Conservation (phyloP, 2,113 vertebrate species). For the Phaethornis superciliosus region DNA sequence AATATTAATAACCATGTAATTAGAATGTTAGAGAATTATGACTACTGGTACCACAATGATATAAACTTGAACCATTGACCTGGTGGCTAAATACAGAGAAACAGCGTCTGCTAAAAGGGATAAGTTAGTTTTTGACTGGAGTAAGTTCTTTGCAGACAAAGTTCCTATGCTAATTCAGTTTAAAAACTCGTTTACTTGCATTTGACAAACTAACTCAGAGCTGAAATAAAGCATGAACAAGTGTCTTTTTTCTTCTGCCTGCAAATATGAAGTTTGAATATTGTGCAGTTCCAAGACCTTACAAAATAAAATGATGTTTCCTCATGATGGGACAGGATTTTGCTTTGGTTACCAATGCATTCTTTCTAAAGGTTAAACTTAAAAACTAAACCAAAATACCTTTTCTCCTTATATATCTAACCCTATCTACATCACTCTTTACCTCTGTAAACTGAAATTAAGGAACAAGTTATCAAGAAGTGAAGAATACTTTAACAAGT, state of each 20-base stretch:
- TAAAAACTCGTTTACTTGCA: background rate
- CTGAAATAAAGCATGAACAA: background rate
- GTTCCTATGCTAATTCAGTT: background rate
- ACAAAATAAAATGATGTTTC: background rate
- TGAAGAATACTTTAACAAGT: background rate
- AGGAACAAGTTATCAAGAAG: background rate
- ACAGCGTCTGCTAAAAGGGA: background rate
- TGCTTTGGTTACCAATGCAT: background rate
- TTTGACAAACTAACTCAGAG: background rate
- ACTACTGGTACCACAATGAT: background rate
- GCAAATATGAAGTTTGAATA: background rate
- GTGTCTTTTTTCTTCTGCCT: background rate
- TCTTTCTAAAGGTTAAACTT: background rate
- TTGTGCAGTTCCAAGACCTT: background rate
- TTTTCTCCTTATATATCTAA: background rate
- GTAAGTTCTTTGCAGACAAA: background rate
- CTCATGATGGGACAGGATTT: accelerated
- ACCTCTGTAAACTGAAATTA: background rate
- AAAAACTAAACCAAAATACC: background rate
- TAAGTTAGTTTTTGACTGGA: background rate
- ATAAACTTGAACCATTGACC: background rate
- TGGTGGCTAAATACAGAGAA: background rate
- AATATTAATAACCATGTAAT: background rate
- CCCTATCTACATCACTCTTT: background rate
- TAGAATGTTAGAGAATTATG: background rate